Base-by-base conservation (phyloP, 2,797 vertebrate genomes). In the Gadopsis marmoratus region DNA sequence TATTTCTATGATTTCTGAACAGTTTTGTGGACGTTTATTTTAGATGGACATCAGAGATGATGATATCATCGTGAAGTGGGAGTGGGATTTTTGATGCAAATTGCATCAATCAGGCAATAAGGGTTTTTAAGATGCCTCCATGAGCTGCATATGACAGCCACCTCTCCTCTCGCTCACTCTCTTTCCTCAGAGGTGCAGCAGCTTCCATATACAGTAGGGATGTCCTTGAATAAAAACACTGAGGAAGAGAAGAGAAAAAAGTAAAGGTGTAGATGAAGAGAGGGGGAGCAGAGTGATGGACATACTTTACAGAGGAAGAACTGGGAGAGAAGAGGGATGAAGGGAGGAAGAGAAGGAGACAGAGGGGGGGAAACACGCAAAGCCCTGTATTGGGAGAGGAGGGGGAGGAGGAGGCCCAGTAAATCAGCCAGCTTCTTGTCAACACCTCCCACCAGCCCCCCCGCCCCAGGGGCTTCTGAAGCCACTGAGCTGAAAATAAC, bases 401-500 rank as follows among this genome's bases (percentile, higher is more conserved):
- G 79, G 81, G 60, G 87, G 94, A 87, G 93, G 87, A 82, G 87
- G 80, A 86, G 94, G 96, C 91, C 95, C 97, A 98, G 95, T 99
- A 99, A 99, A 99, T 99, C 98, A 98, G 96, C 96, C 96, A 96
- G 89, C 96, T 93, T 96, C 97, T 97, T 99, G 97, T 99, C 98
- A 99, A 97, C 96, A 96, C 96, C 96, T 94, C 95, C 90, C 88
- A 87, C 84, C 86, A 80, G 63, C 86, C 60, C 86, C 82, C 88
- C 90, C 87, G 83, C 60, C 33, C 39, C 11, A 82, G 93, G 96
- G 96, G 96, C 96, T 92, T 94, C 95, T 89, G 96, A 96, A 98
- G 96, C 97, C 95, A 97, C 96, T 99, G 97, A 94, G 97, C 97
- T 97, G 97, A 97, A 97, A 98, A 99, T 99, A 99, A 99, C 97